phyloP scores from a whole-genome alignment of 2,113 vertebrate genomes.

The Nansenia antarctica region DNA sequence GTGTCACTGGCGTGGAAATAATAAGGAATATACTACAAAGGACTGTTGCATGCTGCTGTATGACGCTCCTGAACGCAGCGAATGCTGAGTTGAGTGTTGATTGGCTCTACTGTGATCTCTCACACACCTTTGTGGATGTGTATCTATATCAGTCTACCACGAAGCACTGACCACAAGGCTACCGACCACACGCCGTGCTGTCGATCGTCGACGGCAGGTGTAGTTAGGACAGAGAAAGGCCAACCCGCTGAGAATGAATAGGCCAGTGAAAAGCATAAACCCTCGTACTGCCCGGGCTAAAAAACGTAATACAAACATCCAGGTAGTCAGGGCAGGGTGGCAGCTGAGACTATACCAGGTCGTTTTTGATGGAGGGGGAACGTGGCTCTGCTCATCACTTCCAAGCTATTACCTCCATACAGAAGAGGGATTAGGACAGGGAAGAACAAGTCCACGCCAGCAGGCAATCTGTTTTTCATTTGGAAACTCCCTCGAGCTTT shows the following conservation, averaged over 20 bases:
- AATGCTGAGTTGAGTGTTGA: no score
- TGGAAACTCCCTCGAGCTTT: conserved; percentile 85
- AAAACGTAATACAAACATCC: no score
- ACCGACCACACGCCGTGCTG: background rate
- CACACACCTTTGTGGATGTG: background rate
- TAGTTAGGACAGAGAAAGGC: background rate
- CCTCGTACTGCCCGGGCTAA: background rate
- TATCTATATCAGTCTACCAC: background rate
- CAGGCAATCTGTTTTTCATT: conserved; percentile 79
- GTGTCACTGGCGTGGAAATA: conserved; percentile 59
- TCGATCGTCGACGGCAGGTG: background rate
- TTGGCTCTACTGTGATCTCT: background rate
- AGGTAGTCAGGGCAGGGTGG: conserved; percentile 52
- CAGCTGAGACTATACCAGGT: conserved; percentile 43
- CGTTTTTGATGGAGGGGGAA: conserved; percentile 62
- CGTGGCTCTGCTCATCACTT: conserved; percentile 74
- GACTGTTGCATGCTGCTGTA: conserved; percentile 23
- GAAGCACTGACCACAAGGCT: background rate
- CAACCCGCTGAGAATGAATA: conserved; percentile 14
- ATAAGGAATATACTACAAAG: conserved; percentile 53
- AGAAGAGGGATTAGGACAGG: conserved; percentile 70
- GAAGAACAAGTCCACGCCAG: conserved; percentile 69
- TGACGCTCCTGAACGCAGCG: no score
- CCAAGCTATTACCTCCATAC: conserved; percentile 77
- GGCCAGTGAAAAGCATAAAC: conserved; percentile 32